Percentiles rank a stretch among this genome's conserved stretches.
These are phyloP conservation scores for Drosophila suboccidentalis DNA, from an alignment of 2,888 invertebrate species.

Conservation along the genomic window DNA sequence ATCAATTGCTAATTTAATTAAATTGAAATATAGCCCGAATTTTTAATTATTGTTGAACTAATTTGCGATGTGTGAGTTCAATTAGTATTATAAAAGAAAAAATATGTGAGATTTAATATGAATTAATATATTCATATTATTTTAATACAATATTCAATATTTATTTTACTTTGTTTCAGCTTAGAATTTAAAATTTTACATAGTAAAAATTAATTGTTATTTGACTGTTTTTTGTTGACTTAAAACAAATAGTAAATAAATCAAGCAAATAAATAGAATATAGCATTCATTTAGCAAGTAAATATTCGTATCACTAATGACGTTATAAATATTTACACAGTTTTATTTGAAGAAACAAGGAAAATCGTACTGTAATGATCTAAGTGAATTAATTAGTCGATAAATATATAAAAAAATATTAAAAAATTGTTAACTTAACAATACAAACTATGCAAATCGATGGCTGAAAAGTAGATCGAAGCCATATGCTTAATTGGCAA, in stretches of 20 bases:
- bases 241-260: neutral
- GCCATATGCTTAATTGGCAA: conserved; percentile 10
- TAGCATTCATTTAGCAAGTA: conserved; percentile 3
- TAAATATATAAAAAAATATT: neutral
- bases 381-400: conserved; percentile 4
- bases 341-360: conserved; percentile 1
- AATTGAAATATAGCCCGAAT: conserved; percentile 14
- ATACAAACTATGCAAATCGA: neutral
- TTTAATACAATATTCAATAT: neutral
- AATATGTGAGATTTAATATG: conserved; percentile 10
- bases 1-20: conserved; percentile 58
- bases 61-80: conserved; percentile 26
- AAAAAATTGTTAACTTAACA: neutral
- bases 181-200: no score
- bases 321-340: conserved; percentile 14
- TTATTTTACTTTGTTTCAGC: neutral
- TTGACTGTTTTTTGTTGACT: neutral
- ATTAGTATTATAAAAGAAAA: conserved; percentile 49
- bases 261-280: neutral
- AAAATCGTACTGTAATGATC: neutral
- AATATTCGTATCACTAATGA: conserved; percentile 6
- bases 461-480: neutral
- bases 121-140: neutral
- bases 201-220: neutral
- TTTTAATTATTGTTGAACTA: conserved; percentile 29